Evolutionary conservation across 2,888 invertebrate genomes (phyloP), one percentile per base, ranked within the genome.

Genomic region (Pharmacophagus antenor): DNA sequence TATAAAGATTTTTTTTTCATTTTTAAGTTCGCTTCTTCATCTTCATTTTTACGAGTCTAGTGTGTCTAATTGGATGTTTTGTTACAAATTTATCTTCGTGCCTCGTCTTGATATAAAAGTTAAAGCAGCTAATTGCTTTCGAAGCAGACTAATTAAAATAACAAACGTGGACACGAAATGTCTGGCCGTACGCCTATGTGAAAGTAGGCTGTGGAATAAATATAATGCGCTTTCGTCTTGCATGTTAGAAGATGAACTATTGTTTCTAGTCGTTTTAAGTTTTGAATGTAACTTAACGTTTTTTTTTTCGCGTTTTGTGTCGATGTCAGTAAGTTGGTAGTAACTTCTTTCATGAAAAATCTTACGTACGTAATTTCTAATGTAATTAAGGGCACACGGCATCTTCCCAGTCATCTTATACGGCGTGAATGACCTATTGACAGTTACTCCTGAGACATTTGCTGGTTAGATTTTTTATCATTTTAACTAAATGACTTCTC

Each of bases 131-230:
- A 62, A 62, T 63, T 63, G 56, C 61, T 55, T 59, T 58, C 20
- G 42, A 47, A 59, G 48, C 48, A 37, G 53, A 56, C 56, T 63
- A 61, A 63, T 63, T 63, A 63, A 57, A 62, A 63, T 53, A 65
- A 63, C 62, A 64, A 61, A 67, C 50, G 68, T 62, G 52, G 62
- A 52, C 52, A 61, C 61, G 63, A 64, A 63, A 59, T 62, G 63
- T 63, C 62, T 58, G 47, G n/a, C 56, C 61, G 67, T 63, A 63
- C 62, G 63, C 51, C 64, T 62, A 63, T 31, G 73, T 55, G 76
- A 74, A 74, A 75, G 75, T 72, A 62, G 67, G 67, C 58, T 67
- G 62, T 62, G 58, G 55, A 44, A 46, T 31, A 58, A 47, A 53
- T 25, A 46, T 64, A 64, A 67, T 69, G 63, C 67, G 67, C 53